A percentile compares a stretch with the other conserved stretches of the same genome.
phyloP scores from a whole-genome alignment of 2,888 invertebrate genomes.

The Ypsolopha sequella region DNA sequence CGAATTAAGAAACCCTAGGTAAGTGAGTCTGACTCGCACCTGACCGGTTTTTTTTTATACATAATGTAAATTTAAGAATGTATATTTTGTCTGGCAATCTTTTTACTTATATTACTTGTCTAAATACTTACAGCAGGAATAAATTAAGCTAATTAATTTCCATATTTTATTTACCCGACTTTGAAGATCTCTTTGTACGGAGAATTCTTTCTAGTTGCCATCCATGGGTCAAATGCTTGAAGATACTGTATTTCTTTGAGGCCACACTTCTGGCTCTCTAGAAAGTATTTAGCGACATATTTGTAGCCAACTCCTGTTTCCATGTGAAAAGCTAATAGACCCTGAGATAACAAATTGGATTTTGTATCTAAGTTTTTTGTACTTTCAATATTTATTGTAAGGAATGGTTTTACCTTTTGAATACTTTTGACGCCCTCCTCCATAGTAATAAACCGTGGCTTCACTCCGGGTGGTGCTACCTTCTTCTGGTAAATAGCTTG shows the following conservation, averaged over 20 bases:
- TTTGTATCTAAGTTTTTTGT: too few species aligned
- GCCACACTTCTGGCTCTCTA: constrained; percentile 79
- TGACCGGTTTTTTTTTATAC: too few species aligned
- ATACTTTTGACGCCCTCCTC: constrained; percentile 73
- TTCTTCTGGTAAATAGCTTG: constrained; percentile 74
- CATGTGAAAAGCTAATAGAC: constrained; percentile 77
- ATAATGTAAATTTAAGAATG: too few species aligned
- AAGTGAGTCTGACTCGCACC: too few species aligned
- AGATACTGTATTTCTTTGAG: constrained; percentile 75
- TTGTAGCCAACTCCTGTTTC: constrained; percentile 76
- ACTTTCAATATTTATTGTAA: too few species aligned
- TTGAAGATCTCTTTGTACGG: constrained; percentile 74
- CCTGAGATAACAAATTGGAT: constrained; percentile 27
- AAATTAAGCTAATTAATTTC: neutral
- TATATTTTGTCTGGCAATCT: too few species aligned
- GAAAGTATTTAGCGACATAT: constrained; percentile 74
- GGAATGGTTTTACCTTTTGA: constrained; percentile 37
- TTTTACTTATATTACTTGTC: too few species aligned
- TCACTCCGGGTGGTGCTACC: constrained; percentile 71
- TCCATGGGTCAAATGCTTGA: constrained; percentile 74
- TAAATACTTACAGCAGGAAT: too few species aligned
- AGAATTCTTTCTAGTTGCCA: constrained; percentile 73
- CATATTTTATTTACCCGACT: constrained; percentile 69
- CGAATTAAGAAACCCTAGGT: too few species aligned
- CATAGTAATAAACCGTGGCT: constrained; percentile 68